Percentiles rank a stretch among this genome's conserved stretches.
These are phyloP conservation scores for Sebastes fasciatus DNA, from an alignment of 2,113 vertebrate species.

Conservation along the genomic window DNA sequence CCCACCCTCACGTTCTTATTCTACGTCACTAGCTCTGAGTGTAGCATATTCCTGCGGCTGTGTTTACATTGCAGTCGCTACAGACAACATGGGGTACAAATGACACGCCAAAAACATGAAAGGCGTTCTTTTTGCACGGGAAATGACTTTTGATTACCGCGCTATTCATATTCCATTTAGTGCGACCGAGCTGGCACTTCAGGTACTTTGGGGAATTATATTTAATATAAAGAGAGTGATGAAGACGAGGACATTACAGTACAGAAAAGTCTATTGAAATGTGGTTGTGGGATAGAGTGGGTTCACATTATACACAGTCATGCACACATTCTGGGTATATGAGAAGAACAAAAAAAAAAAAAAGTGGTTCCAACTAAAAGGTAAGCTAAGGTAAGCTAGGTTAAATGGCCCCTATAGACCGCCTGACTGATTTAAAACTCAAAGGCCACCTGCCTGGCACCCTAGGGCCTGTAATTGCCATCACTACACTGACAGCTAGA, in stretches of 20 bases:
- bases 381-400: constrained; percentile 45
- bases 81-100: too few relatives aligned
- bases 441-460: constrained; percentile 66
- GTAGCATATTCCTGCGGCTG: too few relatives aligned
- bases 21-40: too few relatives aligned
- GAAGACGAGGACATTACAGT: background rate
- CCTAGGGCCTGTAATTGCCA: constrained; percentile 71
- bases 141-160: too few relatives aligned
- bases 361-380: constrained; percentile 29
- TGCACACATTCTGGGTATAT: background rate
- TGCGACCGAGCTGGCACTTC: too few relatives aligned
- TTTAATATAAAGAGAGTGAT: background rate
- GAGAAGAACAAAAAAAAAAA: too few relatives aligned
- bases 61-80: too few relatives aligned
- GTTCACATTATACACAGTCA: constrained; percentile 4
- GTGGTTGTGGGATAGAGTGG: background rate
- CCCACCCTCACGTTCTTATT: too few relatives aligned
- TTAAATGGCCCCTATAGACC: constrained; percentile 69
- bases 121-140: too few relatives aligned
- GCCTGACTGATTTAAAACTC: constrained; percentile 72
- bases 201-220: background rate
- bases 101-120: too few relatives aligned
- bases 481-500: constrained; percentile 64
- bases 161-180: too few relatives aligned
- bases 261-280: background rate